A percentile compares a stretch with the other conserved stretches of the same genome.
Evolutionary conservation across 2,888 invertebrate species (phyloP).

Genomic region (Oscheius sp.): DNA sequence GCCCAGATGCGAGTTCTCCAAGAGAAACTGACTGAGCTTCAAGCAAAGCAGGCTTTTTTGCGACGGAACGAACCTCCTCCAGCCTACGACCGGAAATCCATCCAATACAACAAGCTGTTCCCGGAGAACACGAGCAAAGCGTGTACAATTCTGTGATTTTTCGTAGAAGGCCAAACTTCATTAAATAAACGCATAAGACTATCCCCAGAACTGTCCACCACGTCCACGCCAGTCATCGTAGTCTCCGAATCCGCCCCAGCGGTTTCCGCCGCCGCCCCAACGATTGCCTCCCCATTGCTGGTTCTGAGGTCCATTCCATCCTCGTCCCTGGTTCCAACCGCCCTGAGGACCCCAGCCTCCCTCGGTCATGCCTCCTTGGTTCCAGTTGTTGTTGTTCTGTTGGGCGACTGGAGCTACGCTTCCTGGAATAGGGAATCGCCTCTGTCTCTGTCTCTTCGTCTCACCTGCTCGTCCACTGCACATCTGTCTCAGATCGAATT

Average conservation of each 20-base stretch:
- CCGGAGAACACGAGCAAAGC: conserved; percentile 49
- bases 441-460: neutral
- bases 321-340: conserved; percentile 24
- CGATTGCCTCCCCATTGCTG: conserved; percentile 18
- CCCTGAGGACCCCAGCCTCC: conserved; percentile 29
- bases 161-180: neutral
- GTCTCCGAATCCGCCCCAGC: conserved; percentile 11
- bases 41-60: conserved; percentile 53
- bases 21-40: conserved; percentile 52
- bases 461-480: conserved; percentile 44
- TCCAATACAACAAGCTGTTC: conserved; percentile 49
- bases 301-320: conserved; percentile 18
- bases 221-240: conserved; percentile 9
- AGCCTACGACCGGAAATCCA: conserved; percentile 45
- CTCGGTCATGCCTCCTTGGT: conserved; percentile 29
- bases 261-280: conserved; percentile 5
- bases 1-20: conserved; percentile 64
- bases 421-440: neutral
- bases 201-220: conserved; percentile 1
- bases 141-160: conserved; percentile 50
- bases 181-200: no score
- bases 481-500: conserved; percentile 50
- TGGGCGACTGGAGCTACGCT: conserved; percentile 14
- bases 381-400: conserved; percentile 17
- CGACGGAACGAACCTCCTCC: conserved; percentile 50